Percentiles rank a stretch among this genome's conserved stretches.
These are phyloP conservation scores for Vimba vimba DNA, from an alignment of 2,113 vertebrate genomes.

Conservation along the genomic window DNA sequence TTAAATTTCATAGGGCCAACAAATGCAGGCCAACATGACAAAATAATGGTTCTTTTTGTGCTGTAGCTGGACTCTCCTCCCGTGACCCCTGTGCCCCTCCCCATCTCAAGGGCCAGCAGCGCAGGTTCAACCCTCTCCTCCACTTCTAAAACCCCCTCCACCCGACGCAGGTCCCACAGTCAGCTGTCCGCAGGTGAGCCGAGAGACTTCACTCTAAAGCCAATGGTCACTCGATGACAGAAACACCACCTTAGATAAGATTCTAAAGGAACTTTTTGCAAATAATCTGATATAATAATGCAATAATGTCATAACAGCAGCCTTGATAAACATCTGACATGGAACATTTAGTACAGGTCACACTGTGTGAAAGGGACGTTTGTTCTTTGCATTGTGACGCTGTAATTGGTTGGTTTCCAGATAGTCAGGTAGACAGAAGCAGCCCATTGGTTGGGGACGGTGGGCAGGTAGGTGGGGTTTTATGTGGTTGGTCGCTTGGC, in stretches of 20 bases:
- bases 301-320: neutral
- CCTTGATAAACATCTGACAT: neutral
- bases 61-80: conserved; percentile 78
- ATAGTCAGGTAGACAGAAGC: conserved; percentile 77
- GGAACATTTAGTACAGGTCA: conserved; percentile 2
- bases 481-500: conserved; percentile 68
- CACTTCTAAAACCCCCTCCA: conserved; percentile 68
- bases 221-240: neutral
- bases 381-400: conserved; percentile 65
- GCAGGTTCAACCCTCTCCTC: conserved; percentile 75
- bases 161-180: conserved; percentile 75
- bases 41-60: neutral
- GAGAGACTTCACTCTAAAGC: neutral
- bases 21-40: neutral
- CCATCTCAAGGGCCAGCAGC: conserved; percentile 78
- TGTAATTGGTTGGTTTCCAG: conserved; percentile 80
- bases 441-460: conserved; percentile 73
- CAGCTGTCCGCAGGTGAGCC: conserved; percentile 73
- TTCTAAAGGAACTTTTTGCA: neutral
- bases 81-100: conserved; percentile 72
- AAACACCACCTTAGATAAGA: neutral
- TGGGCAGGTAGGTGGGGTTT: conserved; percentile 79
- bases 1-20: neutral
- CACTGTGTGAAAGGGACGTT: neutral
- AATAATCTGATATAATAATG: neutral